Evolutionary conservation across 1,140 invertebrate genomes (phyloP), one percentile per base, ranked within the genome.

Genomic region (Sitobion miscanthi): DNA sequence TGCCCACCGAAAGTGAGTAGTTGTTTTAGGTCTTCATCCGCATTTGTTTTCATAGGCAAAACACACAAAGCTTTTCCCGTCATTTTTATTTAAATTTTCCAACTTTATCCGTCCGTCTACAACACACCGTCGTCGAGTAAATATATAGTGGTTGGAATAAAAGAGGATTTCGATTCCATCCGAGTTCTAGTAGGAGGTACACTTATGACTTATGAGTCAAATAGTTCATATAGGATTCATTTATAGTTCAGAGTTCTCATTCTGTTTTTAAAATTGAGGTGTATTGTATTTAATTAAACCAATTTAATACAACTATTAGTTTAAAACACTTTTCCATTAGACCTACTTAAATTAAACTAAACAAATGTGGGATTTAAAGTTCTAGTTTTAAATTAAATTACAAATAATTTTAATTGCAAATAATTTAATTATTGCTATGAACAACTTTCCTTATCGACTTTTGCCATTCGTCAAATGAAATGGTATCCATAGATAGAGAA

Each of bases 11-110:
- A 57, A 57, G 21, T 25, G 91, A 93, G 35, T 54, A 86, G 91
- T 93, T 93, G 82, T 93, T 93, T 93, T 86, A 93, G 82, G 82
- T 93, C 91, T 93, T 93, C 86, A 93, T 93, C 82, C 77, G 21
- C 25, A 52, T 93, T 93, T 93, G 91, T 93, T 93, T 93, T 93
- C 82, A 93, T 93, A 93, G 91, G 82, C 49, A 25, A 77, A 77
- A 93, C 52, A 93, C 23, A 23, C 35, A 38, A 54, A 57, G 47
- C 82, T 86, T 86, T 93, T 45, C 38, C 35, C 49, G 35, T 42
- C 30, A 83, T 93, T 93, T 86, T 93, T 85, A 93, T 93, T 93
- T 57, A 93, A 93, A 93, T 93, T 52, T 45, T 25, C 14, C 0
- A 30, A 86, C 82, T 38, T 54, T 62, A 69, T 69, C 42, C 89